These are phyloP conservation scores for Lagocephalus sceleratus DNA, from an alignment of 2,797 vertebrate genomes.

Conservation along the genomic window DNA sequence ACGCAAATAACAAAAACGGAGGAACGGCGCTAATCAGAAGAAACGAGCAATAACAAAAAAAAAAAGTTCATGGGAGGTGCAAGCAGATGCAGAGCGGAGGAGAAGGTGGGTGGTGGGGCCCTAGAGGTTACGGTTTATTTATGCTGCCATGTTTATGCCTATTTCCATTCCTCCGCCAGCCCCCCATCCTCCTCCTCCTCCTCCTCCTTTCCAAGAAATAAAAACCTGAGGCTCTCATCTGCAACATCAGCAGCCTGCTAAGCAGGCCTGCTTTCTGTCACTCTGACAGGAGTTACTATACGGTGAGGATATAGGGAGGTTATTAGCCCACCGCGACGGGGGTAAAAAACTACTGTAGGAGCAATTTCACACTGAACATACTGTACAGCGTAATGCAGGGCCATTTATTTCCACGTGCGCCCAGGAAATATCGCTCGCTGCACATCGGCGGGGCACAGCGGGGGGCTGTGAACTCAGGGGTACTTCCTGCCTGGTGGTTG, in stretches of 20 bases:
- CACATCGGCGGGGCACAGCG: slow-evolving; percentile 5
- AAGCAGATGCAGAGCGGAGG: slow-evolving; percentile 47
- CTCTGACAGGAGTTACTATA: slow-evolving; percentile 56
- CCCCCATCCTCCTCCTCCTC: slow-evolving; percentile 14
- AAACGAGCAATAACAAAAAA: slow-evolving; percentile 42
- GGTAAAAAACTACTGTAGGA: slow-evolving; percentile 14
- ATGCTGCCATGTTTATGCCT: slow-evolving; percentile 52
- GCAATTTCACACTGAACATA: slow-evolving; percentile 51
- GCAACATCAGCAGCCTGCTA: slow-evolving; percentile 61
- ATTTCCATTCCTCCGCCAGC: slow-evolving; percentile 39
- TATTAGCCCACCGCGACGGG: slow-evolving; percentile 33
- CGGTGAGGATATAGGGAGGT: slow-evolving; percentile 34
- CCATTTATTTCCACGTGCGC: slow-evolving; percentile 38
- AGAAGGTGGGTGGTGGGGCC: slow-evolving; percentile 57
- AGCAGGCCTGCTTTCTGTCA: slow-evolving; percentile 61
- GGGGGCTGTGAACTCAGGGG: not conserved
- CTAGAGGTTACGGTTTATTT: slow-evolving; percentile 65
- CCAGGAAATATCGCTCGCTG: slow-evolving; percentile 10
- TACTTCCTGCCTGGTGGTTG: not conserved
- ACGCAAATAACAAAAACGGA: no score
- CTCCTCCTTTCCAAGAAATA: slow-evolving; percentile 41
- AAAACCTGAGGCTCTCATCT: slow-evolving; percentile 58
- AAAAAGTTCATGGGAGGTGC: slow-evolving; percentile 47
- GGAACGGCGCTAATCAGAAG: slow-evolving; percentile 31
- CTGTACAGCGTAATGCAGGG: slow-evolving; percentile 27